Evolutionary conservation across 2,113 vertebrate genomes (phyloP).

Genomic region (Paratilapia polleni): DNA sequence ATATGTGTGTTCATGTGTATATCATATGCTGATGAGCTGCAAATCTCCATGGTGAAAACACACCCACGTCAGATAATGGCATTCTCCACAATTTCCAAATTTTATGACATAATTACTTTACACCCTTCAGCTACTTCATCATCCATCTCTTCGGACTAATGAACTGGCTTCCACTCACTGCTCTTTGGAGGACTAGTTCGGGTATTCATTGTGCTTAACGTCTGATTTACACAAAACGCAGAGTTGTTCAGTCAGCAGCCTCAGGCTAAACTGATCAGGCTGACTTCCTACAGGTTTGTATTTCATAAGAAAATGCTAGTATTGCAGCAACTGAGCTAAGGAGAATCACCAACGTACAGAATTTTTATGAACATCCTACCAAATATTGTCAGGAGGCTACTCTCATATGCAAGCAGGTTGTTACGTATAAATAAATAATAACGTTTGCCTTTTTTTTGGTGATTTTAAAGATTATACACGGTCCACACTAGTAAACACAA

Average conservation of each 20-base stretch:
- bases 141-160: neutral
- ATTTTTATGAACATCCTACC: neutral
- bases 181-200: neutral
- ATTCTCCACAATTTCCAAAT: constrained; percentile 11
- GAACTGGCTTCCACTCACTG: constrained; percentile 3
- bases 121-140: constrained; percentile 18
- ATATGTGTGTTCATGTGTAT: neutral
- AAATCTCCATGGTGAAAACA: constrained; percentile 9
- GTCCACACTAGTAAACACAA: neutral
- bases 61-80: constrained; percentile 14
- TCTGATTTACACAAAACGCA: neutral
- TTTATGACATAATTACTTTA: constrained; percentile 12
- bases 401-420: neutral
- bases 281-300: neutral
- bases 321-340: neutral
- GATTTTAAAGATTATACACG: neutral
- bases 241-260: neutral
- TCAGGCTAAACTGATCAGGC: neutral
- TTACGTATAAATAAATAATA: neutral
- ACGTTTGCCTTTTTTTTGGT: neutral
- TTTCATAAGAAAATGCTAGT: neutral
- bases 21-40: constrained; percentile 8
- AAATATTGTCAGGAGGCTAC: neutral
- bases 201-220: neutral
- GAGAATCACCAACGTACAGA: neutral